Evolutionary conservation across 2,113 vertebrate species (phyloP), one percentile per base, ranked within the genome.

Genomic region (Percina caprodes): DNA sequence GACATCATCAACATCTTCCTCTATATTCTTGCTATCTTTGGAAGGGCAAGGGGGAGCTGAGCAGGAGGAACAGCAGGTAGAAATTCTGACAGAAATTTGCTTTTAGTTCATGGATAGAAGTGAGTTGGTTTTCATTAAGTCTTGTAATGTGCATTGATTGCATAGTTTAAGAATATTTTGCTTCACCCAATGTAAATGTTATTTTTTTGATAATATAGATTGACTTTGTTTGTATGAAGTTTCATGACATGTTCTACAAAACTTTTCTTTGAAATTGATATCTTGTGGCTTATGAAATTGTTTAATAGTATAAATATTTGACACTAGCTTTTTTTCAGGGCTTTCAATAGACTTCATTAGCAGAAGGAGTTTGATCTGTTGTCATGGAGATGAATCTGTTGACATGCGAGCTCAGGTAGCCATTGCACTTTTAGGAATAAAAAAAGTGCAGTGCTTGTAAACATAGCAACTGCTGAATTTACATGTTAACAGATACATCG

Each of bases 1-100:
- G 93, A 95, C 61, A 93, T 95, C 89, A 92, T 95, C 79, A 87
- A 95, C 59, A 81, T 94, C 85, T 94, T 95, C 52, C 79, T 94
- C 70, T 93, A 91, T 66, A 86, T 95, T 79, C 89, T 95, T 15
- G 70, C 89, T 1, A 88, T 95, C 61, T 0, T 94, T 18, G 90
- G 91, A 54, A 87, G 71, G 75, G 80, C 84, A 42, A 89, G 84
- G 60, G 84, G 84, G 3, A 69, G 84, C 63, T 92, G 78, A 91
- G 75, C 73, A 6, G 16, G 30, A 61, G 24, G 54, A 66, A 1
- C 2, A 33, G 46, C 24, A 18, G 9, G n/a, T 3, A 13, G n/a
- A 48, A 19, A 54, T 61, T 33, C 21, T 52, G 10, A 59, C 3
- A 23, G 12, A 19, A 49, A 66, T 33, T 16, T 1, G 12, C 48